Evolutionary conservation across 2,888 invertebrate genomes (phyloP), one percentile per base, ranked within the genome.

Genomic region (Eutolmus rufibarbis): DNA sequence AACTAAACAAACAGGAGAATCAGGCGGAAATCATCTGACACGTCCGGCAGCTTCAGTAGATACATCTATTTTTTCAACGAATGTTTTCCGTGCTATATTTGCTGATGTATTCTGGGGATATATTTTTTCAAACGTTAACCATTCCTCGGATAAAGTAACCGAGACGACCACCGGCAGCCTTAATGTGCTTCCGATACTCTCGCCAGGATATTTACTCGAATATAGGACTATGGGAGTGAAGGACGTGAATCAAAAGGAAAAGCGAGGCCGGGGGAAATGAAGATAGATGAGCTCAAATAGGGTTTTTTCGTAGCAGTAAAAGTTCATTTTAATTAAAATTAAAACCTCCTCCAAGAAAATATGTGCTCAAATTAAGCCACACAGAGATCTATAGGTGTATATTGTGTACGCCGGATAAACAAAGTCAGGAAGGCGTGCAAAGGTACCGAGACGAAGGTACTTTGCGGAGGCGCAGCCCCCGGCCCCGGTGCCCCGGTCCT

Each of bases 281-380:
- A 88, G 88, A 88, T 88, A 81, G 86, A 88, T 88, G 88, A 87
- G 87, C 85, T 56, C 85, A 81, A 87, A 87, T 86, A 79, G 85
- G 78, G 86, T 57, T 86, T 82, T 77, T 88, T 88, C 88, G 79
- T 85, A 76, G 85, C 86, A 76, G 87, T 87, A 88, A 88, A 88
- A 88, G 87, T 88, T 87, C 88, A 88, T 88, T 88, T 88, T 88
- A 88, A 88, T 88, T 88, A 88, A 88, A 88, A 88, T 88, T 87
- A 88, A 88, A 88, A 87, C 87, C 88, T 87, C 87, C 87, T 88
- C 87, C 87, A 88, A 88, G 88, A 86, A 87, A 88, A 88, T 88
- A 88, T 88, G 86, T 87, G 88, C 87, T 88, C 84, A 87, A 88
- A 87, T 88, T 86, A 88, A 88, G 87, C 88, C 79, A 74, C 81